These are phyloP conservation scores for rat (Rattus norvegicus) DNA, from an alignment of 2,113 vertebrate genomes.

Conservation along the genomic window DNA sequence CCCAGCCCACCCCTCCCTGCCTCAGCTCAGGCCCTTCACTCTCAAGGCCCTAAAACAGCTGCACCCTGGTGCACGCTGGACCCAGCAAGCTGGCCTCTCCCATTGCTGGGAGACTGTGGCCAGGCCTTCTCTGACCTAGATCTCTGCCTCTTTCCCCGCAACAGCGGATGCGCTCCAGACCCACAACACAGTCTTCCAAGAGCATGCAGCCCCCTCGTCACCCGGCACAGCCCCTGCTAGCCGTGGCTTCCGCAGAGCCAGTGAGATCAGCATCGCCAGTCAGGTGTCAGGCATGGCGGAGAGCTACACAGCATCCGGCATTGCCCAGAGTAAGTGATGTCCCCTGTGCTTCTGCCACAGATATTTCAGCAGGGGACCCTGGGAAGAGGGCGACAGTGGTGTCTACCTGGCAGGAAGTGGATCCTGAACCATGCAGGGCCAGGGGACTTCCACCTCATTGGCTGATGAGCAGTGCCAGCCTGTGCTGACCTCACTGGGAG, in stretches of 20 bases:
- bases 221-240: constrained; percentile 90
- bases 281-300: constrained; percentile 99
- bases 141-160: constrained; percentile 88
- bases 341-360: too few relatives aligned
- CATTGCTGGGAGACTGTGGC: background rate
- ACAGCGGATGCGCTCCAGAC: constrained; percentile 98
- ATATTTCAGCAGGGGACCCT: background rate
- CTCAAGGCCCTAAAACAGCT: background rate
- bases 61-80: background rate
- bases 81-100: background rate
- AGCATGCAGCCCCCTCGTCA: constrained; percentile 93
- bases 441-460: background rate
- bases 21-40: constrained; percentile 1
- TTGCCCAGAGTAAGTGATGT: constrained; percentile 96
- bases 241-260: constrained; percentile 95
- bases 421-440: background rate
- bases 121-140: constrained; percentile 69
- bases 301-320: constrained; percentile 96
- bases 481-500: background rate
- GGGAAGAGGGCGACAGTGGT: background rate
- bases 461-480: background rate
- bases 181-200: constrained; percentile 96
- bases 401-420: background rate
- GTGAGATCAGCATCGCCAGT: constrained; percentile 99
- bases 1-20: background rate